A percentile compares a stretch with the other conserved stretches of the same genome.
Evolutionary conservation across 2,888 invertebrate species (phyloP).

Genomic region (Drosophila birchii): DNA sequence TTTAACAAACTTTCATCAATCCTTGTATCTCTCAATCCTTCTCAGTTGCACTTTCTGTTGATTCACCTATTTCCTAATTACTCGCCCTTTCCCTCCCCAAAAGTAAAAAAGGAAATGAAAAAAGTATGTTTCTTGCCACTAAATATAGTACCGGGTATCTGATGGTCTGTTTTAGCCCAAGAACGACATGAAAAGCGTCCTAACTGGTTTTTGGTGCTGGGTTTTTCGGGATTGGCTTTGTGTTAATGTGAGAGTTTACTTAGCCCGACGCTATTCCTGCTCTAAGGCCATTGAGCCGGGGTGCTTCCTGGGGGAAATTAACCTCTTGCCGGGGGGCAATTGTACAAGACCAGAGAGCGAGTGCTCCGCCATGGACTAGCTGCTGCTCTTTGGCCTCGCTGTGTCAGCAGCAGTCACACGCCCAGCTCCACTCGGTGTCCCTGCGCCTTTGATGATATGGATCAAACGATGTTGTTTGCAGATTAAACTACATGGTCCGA

Average conservation of each 20-base stretch:
- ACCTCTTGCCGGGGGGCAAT: conserved; percentile 70
- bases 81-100: neutral
- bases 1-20: neutral
- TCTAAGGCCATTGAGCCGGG: conserved; percentile 74
- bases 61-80: conserved; percentile 3
- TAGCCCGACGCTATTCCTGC: conserved; percentile 66
- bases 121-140: neutral
- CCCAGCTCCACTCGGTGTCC: conserved; percentile 18
- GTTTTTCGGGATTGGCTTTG: conserved; percentile 33
- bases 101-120: conserved; percentile 7
- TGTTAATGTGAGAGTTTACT: conserved; percentile 77
- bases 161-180: conserved; percentile 27
- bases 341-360: conserved; percentile 31
- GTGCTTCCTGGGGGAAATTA: conserved; percentile 77
- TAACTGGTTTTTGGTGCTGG: conserved; percentile 32
- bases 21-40: neutral
- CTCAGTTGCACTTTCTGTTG: neutral
- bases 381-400: conserved; percentile 3
- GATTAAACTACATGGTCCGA: conserved; percentile 68
- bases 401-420: conserved; percentile 33
- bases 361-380: conserved; percentile 28
- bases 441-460: conserved; percentile 63
- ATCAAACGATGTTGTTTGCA: conserved; percentile 78
- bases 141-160: conserved; percentile 23
- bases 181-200: conserved; percentile 4